phyloP scores from a whole-genome alignment of 2,888 invertebrate genomes.

The Tachystola acroxantha region DNA sequence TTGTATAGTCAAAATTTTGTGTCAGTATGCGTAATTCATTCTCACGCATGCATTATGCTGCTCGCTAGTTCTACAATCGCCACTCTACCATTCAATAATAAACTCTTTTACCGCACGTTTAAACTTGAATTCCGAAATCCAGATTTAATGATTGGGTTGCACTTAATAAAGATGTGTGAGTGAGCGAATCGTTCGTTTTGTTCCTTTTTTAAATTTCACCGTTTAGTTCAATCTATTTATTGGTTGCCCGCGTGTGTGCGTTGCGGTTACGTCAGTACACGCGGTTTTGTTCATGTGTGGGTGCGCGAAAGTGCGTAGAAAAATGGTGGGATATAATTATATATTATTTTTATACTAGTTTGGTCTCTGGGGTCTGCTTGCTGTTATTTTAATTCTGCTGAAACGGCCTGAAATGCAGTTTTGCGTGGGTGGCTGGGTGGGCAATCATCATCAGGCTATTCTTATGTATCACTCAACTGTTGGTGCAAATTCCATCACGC shows the following conservation, averaged over 20 bases:
- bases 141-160: slow-evolving; percentile 69
- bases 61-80: slow-evolving; percentile 62
- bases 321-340: slow-evolving; percentile 64
- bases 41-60: slow-evolving; percentile 64
- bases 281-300: slow-evolving; percentile 34
- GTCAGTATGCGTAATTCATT: slow-evolving; percentile 51
- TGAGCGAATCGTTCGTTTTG: slow-evolving; percentile 70
- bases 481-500: too few relatives aligned
- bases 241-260: slow-evolving; percentile 64
- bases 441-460: too few relatives aligned
- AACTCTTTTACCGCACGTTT: slow-evolving; percentile 24
- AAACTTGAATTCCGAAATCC: slow-evolving; percentile 25
- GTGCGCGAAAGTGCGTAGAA: slow-evolving; percentile 71
- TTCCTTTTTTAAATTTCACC: slow-evolving; percentile 78
- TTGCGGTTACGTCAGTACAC: slow-evolving; percentile 42
- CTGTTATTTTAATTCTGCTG: background rate
- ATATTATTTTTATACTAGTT: slow-evolving; percentile 5
- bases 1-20: slow-evolving; percentile 66
- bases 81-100: slow-evolving; percentile 22
- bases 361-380: background rate
- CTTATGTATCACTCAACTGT: too few relatives aligned
- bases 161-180: slow-evolving; percentile 51
- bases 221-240: slow-evolving; percentile 79
- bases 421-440: too few relatives aligned
- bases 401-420: background rate